Evolutionary conservation across 2,113 vertebrate species (phyloP).

Genomic region (Cochlearius cochlearius): DNA sequence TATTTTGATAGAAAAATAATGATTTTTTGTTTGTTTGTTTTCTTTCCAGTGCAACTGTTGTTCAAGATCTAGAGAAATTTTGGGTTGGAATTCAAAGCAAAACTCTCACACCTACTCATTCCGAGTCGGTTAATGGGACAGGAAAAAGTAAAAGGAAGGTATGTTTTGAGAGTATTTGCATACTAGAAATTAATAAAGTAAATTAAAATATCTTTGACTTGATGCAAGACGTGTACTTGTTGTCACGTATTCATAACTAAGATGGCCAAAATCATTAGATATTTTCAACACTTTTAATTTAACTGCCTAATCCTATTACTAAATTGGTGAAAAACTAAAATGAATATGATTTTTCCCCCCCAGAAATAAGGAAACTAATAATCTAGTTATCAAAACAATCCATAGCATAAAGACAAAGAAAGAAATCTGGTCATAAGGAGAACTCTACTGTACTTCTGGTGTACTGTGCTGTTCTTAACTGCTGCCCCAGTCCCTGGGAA

Average conservation of each 20-base stretch:
- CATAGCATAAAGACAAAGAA: neutral
- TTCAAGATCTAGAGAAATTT: constrained; percentile 57
- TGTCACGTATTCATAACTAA: neutral
- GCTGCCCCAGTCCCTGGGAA: neutral
- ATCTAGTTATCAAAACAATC: neutral
- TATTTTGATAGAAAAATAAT: neutral
- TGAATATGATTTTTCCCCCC: neutral
- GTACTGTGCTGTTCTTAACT: neutral
- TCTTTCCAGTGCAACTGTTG: constrained; percentile 55
- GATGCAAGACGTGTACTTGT: neutral
- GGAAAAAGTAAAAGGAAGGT: constrained; percentile 66
- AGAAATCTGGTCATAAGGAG: neutral
- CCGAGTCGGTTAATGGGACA: constrained; percentile 2
- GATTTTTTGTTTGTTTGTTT: neutral
- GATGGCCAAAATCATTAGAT: neutral
- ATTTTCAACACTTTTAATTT: neutral
- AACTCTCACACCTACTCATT: neutral
- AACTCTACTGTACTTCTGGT: neutral
- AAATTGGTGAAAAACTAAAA: neutral
- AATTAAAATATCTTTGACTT: neutral
- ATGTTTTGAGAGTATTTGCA: neutral
- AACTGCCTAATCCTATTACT: neutral
- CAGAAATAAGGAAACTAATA: neutral
- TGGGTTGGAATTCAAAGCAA: constrained; percentile 68
- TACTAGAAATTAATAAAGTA: neutral